These are phyloP conservation scores for Drosophila fulvimacula DNA, from an alignment of 2,888 invertebrate species.

Conservation along the genomic window DNA sequence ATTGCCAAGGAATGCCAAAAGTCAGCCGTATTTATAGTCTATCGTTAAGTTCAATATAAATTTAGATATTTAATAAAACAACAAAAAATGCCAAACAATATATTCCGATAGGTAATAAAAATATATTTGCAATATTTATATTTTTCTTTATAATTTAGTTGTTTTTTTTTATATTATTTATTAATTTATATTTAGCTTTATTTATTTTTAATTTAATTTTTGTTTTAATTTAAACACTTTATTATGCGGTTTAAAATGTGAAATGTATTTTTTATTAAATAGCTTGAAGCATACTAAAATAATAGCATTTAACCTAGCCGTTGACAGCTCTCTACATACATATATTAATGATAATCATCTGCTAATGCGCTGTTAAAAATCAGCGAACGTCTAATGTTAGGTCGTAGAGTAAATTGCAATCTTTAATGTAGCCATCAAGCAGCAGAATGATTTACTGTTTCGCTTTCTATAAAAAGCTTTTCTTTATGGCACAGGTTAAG, in stretches of 20 bases:
- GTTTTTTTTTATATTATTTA: too few species aligned
- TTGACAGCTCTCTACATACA: background rate
- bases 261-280: background rate
- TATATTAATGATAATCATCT: constrained; percentile 5
- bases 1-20: too few species aligned
- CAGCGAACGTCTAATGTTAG: background rate
- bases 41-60: background rate
- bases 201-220: too few species aligned
- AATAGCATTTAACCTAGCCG: background rate
- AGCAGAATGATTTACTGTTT: background rate
- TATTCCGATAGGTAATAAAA: too few species aligned
- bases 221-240: background rate
- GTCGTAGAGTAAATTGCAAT: background rate
- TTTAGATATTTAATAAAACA: background rate
- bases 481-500: background rate
- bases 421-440: background rate
- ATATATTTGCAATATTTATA: background rate
- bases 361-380: background rate
- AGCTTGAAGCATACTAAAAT: background rate
- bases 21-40: background rate
- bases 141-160: background rate
- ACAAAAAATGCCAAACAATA: too few species aligned
- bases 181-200: too few species aligned
- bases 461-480: background rate
- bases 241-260: background rate